Evolutionary conservation across 2,113 vertebrate genomes (phyloP), one percentile per base, ranked within the genome.

Genomic region (Cyphomyrus discorhynchus): DNA sequence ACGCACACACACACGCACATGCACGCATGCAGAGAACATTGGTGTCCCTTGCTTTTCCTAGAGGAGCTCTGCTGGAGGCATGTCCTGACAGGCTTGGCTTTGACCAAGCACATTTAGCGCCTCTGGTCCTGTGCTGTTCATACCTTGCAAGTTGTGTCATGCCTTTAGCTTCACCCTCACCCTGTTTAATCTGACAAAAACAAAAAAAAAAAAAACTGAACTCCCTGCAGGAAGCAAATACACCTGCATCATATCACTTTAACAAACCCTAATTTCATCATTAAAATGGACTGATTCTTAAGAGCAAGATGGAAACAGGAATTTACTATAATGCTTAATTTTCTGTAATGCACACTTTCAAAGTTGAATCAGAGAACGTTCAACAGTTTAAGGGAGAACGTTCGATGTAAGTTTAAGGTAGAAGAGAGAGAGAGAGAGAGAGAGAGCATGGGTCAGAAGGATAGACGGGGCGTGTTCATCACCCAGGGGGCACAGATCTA

Each of bases 111-210:
- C 91, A 93, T 94, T 93, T 96, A 97, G 98, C 98, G 98, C 98
- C 98, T 98, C 98, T 97, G 97, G 98, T 99, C 98, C 98, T 98
- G 98, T 97, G 97, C 97, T 95, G 93, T 94, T 97, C 98, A 99
- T 98, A 97, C 97, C 96, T 97, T 96, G 95, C 98, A 98, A 96
- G 98, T 97, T 97, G 94, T 93, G 95, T 98, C 98, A 97, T 96
- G 98, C 96, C 97, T 93, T 70, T 53, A 95, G 92, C 95, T 93
- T 96, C 95, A 47, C 96, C 96, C 93, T 89, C 86, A 95, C 95
- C 96, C 96, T 93, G 95, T 97, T 97, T 96, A 96, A 96, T 96
- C 96, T 93, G 95, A 93, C 93, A 94, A 93, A 93, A 92, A 94
- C 91, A 91, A 91, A 39, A 39, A 39, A 89, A 90, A 91, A 83